A percentile compares a stretch with the other conserved stretches of the same genome.
phyloP scores from a whole-genome alignment of 2,113 vertebrate genomes.

The Hippocampus zosterae region DNA sequence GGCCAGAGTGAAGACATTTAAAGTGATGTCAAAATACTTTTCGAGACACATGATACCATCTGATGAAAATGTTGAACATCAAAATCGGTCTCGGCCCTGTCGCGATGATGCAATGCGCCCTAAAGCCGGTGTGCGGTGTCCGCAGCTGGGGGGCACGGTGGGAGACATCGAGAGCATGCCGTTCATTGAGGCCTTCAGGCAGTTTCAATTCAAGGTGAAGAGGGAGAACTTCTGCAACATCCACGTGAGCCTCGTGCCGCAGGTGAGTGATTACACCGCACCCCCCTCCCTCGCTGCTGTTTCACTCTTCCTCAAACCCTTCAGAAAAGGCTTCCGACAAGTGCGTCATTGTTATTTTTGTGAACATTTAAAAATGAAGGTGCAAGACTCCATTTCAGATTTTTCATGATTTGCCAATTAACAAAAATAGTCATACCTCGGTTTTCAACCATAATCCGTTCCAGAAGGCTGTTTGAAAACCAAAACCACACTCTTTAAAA shows the following conservation, averaged over 20 bases:
- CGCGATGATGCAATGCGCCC: neutral
- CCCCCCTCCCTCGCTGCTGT: too few relatives aligned
- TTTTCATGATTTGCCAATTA: too few relatives aligned
- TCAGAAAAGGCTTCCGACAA: neutral
- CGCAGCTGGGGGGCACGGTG: conserved; percentile 89
- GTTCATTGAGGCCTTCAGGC: conserved; percentile 95
- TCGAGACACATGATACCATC: too few relatives aligned
- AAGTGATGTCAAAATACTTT: too few relatives aligned
- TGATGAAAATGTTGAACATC: too few relatives aligned
- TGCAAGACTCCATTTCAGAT: too few relatives aligned
- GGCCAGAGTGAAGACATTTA: too few relatives aligned
- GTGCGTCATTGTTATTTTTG: neutral
- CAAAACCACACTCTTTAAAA: too few relatives aligned
- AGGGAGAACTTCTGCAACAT: conserved; percentile 96
- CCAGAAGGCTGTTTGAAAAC: too few relatives aligned
- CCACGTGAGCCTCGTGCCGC: conserved; percentile 92
- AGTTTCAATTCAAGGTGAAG: conserved; percentile 97
- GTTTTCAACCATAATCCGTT: too few relatives aligned
- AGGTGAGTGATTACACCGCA: conserved; percentile 70
- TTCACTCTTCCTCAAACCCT: neutral
- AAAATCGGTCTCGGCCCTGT: neutral
- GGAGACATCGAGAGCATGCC: conserved; percentile 98
- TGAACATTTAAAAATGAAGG: too few relatives aligned
- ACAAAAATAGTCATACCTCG: too few relatives aligned
- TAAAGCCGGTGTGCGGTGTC: conserved; percentile 35